Evolutionary conservation across 2,888 invertebrate genomes (phyloP).

Genomic region (Hipparchia sbordonii): DNA sequence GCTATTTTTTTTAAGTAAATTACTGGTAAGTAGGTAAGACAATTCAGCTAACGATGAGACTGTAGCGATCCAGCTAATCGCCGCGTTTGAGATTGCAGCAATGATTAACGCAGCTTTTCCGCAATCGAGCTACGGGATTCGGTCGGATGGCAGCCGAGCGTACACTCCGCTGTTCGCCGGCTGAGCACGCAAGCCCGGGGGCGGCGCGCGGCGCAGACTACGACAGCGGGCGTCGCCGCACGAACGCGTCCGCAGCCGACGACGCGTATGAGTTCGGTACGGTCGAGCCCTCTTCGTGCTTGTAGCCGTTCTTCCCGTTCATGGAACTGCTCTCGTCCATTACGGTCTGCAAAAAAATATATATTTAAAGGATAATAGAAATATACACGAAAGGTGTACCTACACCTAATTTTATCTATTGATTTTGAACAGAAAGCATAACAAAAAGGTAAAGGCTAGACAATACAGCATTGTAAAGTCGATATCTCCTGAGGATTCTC

Average conservation of each 20-base stretch:
- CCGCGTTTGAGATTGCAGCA: no score
- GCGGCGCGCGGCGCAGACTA: constrained; percentile 46
- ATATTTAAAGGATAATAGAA: neutral
- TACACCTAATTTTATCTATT: no score
- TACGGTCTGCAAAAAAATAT: constrained; percentile 81
- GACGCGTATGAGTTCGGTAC: constrained; percentile 75
- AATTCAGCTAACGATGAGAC: no score
- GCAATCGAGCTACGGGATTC: neutral
- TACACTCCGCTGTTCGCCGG: neutral
- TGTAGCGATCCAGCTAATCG: no score
- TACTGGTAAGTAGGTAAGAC: no score
- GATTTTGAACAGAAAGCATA: no score
- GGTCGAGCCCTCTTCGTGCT: constrained; percentile 68
- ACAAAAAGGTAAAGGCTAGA: no score
- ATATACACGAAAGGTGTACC: no score
- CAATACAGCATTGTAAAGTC: no score
- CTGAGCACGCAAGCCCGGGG: neutral
- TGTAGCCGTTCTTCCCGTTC: constrained; percentile 72
- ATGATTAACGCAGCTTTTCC: no score
- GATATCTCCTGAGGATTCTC: no score
- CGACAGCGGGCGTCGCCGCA: constrained; percentile 64
- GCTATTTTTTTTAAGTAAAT: no score
- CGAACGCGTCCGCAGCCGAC: constrained; percentile 74
- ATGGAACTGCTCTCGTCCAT: constrained; percentile 73
- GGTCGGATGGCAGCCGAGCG: constrained; percentile 6